Percentiles rank a stretch among this genome's conserved stretches.
These are phyloP conservation scores for Channa argus DNA, from an alignment of 2,113 vertebrate genomes.

Conservation along the genomic window DNA sequence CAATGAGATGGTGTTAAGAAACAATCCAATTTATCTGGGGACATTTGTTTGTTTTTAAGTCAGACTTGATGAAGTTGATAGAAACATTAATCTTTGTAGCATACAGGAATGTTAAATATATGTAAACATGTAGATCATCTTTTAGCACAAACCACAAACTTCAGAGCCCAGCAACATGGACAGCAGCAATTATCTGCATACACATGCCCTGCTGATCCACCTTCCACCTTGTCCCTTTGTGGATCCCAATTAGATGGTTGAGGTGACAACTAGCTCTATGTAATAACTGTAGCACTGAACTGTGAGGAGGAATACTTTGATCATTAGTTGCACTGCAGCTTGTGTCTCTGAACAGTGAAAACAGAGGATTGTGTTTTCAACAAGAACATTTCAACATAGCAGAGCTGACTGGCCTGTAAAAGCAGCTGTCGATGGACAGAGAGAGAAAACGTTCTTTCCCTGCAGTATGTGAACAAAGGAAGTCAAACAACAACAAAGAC, in stretches of 20 bases:
- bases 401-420: neutral
- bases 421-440: conserved; percentile 2
- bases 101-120: neutral
- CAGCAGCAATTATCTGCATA: conserved; percentile 17
- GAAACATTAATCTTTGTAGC: neutral
- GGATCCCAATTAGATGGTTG: conserved; percentile 48
- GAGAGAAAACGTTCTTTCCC: neutral
- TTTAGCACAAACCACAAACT: neutral
- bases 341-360: neutral
- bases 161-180: conserved; percentile 1
- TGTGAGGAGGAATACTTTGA: conserved; percentile 20
- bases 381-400: neutral
- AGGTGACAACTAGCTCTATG: neutral
- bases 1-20: conserved; percentile 22
- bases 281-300: conserved; percentile 16
- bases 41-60: conserved; percentile 1
- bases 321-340: conserved; percentile 20
- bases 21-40: conserved; percentile 14
- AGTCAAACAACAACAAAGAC: conserved; percentile 3
- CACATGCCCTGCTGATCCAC: conserved; percentile 10
- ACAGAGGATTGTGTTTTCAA: neutral
- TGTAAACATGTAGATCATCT: neutral
- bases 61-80: neutral
- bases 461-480: neutral
- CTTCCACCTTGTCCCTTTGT: conserved; percentile 32